Evolutionary conservation across 2,113 vertebrate genomes (phyloP).

Genomic region (Hydrolagus affinis): DNA sequence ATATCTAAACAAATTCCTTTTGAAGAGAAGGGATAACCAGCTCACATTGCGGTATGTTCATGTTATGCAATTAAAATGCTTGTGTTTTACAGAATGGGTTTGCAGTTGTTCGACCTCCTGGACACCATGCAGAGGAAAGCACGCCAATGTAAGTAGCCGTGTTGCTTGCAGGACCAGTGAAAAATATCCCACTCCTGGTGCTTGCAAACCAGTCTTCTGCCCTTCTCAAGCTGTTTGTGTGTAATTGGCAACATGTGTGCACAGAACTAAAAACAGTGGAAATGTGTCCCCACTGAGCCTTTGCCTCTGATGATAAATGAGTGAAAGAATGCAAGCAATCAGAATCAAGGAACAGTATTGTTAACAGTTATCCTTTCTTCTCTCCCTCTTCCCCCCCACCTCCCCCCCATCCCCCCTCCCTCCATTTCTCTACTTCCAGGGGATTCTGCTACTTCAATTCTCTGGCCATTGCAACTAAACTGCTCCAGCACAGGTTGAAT

Average conservation of each 20-base stretch:
- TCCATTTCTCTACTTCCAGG: constrained; percentile 51
- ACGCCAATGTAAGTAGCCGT: constrained; percentile 79
- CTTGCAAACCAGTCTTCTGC: background rate
- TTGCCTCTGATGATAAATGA: constrained; percentile 26
- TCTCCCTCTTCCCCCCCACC: background rate
- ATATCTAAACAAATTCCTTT: too few species aligned
- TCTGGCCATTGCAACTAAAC: constrained; percentile 86
- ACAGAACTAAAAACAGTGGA: constrained; percentile 20
- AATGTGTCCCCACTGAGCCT: constrained; percentile 5
- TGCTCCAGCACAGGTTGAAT: constrained; percentile 85
- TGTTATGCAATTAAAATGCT: background rate
- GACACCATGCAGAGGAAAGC: constrained; percentile 93
- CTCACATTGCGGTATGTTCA: too few species aligned
- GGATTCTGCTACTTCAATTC: constrained; percentile 99
- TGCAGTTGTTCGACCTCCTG: constrained; percentile 88
- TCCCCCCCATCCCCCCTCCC: background rate
- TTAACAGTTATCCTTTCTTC: constrained; percentile 32
- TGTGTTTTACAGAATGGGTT: constrained; percentile 75
- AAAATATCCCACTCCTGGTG: background rate
- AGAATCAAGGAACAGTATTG: constrained; percentile 21
- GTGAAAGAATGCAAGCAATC: background rate
- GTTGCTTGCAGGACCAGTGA: background rate
- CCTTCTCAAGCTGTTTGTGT: background rate
- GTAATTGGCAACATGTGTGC: background rate
- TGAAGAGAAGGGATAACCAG: too few species aligned